phyloP scores from a whole-genome alignment of 2,797 vertebrate species.

The Aldrovandia affinis region DNA sequence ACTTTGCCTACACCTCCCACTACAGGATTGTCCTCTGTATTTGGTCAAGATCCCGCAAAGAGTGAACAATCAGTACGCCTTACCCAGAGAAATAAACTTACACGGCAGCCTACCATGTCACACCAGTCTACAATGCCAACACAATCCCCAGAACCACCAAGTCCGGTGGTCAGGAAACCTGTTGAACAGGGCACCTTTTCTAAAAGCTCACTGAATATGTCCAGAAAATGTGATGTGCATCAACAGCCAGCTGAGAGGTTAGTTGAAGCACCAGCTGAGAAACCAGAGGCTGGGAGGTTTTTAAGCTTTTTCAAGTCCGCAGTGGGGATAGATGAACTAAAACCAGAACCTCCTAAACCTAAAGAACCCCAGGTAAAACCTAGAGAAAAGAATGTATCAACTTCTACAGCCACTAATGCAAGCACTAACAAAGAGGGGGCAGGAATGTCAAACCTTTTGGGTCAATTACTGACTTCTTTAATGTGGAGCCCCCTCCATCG shows the following conservation, averaged over 20 bases:
- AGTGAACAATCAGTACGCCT: conserved; percentile 33
- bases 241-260: conserved; percentile 57
- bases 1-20: conserved; percentile 62
- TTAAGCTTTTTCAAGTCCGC: conserved; percentile 86
- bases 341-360: conserved; percentile 52
- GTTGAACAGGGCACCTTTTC: conserved; percentile 65
- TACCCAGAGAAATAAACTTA: conserved; percentile 69
- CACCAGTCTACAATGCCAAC: conserved; percentile 59
- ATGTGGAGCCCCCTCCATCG: conserved; percentile 64
- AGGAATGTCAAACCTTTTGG: conserved; percentile 80
- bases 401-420: conserved; percentile 44
- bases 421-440: conserved; percentile 70
- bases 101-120: conserved; percentile 67
- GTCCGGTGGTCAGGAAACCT: conserved; percentile 49
- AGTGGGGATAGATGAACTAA: conserved; percentile 71
- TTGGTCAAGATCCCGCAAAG: conserved; percentile 48
- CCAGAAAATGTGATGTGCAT: conserved; percentile 62
- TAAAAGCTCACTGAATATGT: conserved; percentile 70
- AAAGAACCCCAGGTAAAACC: conserved; percentile 49
- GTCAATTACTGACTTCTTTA: conserved; percentile 84
- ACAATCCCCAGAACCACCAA: conserved; percentile 46
- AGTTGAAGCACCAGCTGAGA: conserved; percentile 59
- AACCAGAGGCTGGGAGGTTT: conserved; percentile 75
- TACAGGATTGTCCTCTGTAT: conserved; percentile 33
- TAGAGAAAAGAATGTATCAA: conserved; percentile 52